Percentiles rank a stretch among this genome's conserved stretches.
These are phyloP conservation scores for Sinopyrophorus schimmeli DNA, from an alignment of 2,888 invertebrate species.

Conservation along the genomic window DNA sequence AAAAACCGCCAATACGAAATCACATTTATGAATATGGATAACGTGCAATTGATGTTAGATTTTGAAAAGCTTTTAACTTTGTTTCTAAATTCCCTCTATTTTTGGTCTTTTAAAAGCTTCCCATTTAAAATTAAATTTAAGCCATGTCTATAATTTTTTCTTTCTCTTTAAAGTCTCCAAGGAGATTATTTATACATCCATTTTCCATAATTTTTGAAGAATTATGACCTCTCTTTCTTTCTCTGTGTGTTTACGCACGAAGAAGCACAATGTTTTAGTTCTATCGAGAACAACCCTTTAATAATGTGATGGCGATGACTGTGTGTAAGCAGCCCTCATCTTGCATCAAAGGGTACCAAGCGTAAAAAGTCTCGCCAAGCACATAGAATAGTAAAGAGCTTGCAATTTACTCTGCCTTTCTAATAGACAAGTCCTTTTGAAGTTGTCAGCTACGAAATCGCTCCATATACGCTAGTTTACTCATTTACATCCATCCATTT, in stretches of 20 bases:
- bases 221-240: too few relatives aligned
- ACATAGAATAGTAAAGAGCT: slow-evolving; percentile 33
- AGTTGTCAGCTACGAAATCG: slow-evolving; percentile 26
- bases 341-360: slow-evolving; percentile 30
- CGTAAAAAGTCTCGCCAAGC: slow-evolving; percentile 33
- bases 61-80: slow-evolving; percentile 26
- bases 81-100: slow-evolving; percentile 22
- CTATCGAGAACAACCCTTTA: slow-evolving; percentile 27
- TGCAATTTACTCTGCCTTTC: slow-evolving; percentile 31
- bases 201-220: too few relatives aligned
- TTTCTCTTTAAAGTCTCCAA: too few relatives aligned
- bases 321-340: slow-evolving; percentile 33
- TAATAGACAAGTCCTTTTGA: slow-evolving; percentile 32
- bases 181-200: too few relatives aligned
- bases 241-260: too few relatives aligned
- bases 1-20: slow-evolving; percentile 11
- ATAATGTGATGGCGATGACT: slow-evolving; percentile 29
- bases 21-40: slow-evolving; percentile 23
- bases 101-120: too few relatives aligned
- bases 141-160: too few relatives aligned
- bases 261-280: slow-evolving; percentile 14
- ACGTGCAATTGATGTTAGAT: slow-evolving; percentile 17
- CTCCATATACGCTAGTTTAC: slow-evolving; percentile 25
- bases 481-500: slow-evolving; percentile 12
- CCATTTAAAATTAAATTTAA: too few relatives aligned